Percentiles rank a stretch among this genome's conserved stretches.
Evolutionary conservation across 2,888 invertebrate genomes (phyloP).

Genomic region (Agrochola macilenta): DNA sequence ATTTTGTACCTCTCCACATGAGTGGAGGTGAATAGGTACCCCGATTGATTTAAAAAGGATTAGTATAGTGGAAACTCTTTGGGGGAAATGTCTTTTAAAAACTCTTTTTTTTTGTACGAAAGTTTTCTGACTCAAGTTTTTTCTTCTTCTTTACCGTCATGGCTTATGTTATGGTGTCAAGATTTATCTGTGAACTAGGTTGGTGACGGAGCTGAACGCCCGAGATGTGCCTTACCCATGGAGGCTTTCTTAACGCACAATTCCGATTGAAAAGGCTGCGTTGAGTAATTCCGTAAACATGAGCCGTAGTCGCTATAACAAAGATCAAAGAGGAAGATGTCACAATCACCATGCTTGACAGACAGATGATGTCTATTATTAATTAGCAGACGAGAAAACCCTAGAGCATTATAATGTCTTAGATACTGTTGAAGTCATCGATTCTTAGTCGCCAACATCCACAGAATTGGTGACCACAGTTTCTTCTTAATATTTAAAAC

Average conservation of each 20-base stretch:
- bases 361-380: background rate
- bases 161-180: background rate
- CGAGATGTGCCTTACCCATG: background rate
- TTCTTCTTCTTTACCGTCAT: background rate
- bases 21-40: conserved; percentile 41
- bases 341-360: background rate
- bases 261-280: background rate
- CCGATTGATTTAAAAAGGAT: conserved; percentile 62
- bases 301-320: background rate
- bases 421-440: background rate
- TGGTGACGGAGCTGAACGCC: background rate
- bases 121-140: background rate
- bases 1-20: conserved; percentile 55
- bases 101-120: background rate
- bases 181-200: background rate
- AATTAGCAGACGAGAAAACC: background rate
- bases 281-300: background rate
- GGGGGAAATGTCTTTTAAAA: conserved; percentile 2
- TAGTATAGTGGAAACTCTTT: conserved; percentile 41
- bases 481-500: background rate
- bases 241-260: background rate
- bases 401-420: too few species aligned
- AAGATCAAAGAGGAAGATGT: background rate
- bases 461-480: background rate
- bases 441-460: background rate